Conservation (phyloP, 37 sponge, comb jelly and placozoan genomes). For the Halichondria panicea region DNA sequence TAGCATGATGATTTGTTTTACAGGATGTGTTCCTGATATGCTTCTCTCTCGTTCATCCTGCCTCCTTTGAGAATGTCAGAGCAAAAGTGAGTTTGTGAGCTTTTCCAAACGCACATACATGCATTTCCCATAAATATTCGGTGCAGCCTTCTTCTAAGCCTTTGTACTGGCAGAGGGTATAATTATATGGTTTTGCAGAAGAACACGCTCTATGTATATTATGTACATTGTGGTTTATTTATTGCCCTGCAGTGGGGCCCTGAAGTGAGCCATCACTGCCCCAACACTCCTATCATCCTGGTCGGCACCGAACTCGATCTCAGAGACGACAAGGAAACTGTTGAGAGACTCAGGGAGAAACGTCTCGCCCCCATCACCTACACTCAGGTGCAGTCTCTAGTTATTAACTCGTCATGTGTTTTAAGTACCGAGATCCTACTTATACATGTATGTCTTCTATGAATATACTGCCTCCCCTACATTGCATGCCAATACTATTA, state of each 20-base stretch:
- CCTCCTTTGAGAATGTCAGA: constrained; percentile 97
- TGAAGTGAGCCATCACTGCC: constrained; percentile 99
- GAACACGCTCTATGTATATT: too few species aligned
- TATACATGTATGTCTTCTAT: too few species aligned
- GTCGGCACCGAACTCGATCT: constrained; percentile 99
- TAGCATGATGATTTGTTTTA: not conserved
- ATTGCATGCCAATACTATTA: too few species aligned
- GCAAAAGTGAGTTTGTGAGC: constrained; percentile 93
- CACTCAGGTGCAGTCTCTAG: constrained; percentile 50
- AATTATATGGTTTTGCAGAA: too few species aligned
- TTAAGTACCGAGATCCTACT: not conserved
- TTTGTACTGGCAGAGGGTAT: not conserved
- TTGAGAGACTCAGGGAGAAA: constrained; percentile 94
- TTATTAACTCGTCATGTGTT: not conserved
- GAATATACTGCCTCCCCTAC: too few species aligned
- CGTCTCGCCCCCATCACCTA: constrained; percentile 89
- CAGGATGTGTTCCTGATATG: constrained; percentile 97
- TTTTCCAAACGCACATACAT: too few species aligned
- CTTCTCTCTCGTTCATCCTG: constrained; percentile 94
- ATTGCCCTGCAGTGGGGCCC: constrained; percentile 74
- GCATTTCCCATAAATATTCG: too few species aligned
- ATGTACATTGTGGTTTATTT: not conserved
- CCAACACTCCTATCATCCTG: constrained; percentile 97
- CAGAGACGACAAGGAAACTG: constrained; percentile 96
- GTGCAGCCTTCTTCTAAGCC: too few species aligned